A percentile compares a stretch with the other conserved stretches of the same genome.
Conservation (phyloP, 2,113 vertebrate genomes). For the Podiceps cristatus region DNA sequence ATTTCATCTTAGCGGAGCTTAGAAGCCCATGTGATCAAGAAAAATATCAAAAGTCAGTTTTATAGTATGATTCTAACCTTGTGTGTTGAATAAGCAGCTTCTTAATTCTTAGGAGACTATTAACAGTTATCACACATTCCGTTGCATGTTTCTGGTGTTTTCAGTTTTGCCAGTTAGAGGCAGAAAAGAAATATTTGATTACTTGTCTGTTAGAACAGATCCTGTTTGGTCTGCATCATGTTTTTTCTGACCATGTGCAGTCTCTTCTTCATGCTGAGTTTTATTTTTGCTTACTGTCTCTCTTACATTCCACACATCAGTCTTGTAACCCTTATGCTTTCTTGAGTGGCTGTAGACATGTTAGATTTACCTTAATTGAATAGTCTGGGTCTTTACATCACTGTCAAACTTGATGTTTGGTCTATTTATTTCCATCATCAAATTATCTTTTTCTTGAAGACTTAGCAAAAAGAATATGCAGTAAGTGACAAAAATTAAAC, state of each 20-base stretch:
- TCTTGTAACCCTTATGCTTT: background rate
- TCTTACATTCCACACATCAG: background rate
- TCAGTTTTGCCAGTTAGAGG: background rate
- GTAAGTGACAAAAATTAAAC: background rate
- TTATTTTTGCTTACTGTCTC: background rate
- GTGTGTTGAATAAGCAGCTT: background rate
- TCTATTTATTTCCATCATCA: background rate
- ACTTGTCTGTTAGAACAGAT: background rate
- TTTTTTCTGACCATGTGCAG: background rate
- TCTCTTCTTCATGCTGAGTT: background rate
- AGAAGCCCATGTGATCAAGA: background rate
- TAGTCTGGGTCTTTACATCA: background rate
- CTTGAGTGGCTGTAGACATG: background rate
- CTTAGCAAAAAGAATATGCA: background rate
- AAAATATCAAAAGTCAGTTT: background rate
- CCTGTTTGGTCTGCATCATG: background rate
- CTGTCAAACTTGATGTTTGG: background rate
- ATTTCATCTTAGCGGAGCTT: background rate
- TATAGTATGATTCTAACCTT: background rate
- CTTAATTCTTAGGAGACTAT: background rate
- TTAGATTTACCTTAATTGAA: background rate
- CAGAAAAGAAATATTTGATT: background rate
- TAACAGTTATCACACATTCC: background rate
- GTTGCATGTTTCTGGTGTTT: background rate
- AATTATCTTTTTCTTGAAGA: background rate